Evolutionary conservation across 2,113 vertebrate species (phyloP), one percentile per base, ranked within the genome.

Genomic region (Pseudorhombus dupliciocellatus): DNA sequence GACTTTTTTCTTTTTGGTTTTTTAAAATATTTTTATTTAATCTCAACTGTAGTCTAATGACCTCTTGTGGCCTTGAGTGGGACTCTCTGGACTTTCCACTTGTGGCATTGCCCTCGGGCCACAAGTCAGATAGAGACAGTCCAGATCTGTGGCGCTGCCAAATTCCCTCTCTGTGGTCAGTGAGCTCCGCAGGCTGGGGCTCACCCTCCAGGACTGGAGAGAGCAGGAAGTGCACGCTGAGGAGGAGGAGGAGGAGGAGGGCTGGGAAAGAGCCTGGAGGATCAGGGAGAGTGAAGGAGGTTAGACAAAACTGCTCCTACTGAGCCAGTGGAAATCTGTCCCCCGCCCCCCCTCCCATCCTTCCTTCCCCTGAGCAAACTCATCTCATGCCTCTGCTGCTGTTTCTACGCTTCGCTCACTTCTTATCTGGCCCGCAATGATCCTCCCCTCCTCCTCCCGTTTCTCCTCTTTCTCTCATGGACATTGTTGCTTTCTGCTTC

Each of bases 51-150:
- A 90, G 91, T 92, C 92, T 92, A 91, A 95, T 95, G 95, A 93
- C 94, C 91, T 94, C 94, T 90, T 94, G 94, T 94, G 94, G 93
- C 88, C 90, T 95, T 84, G 94, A 96, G 84, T 95, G 95, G 94
- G 94, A 96, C 93, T 92, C 93, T 93, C 91, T 93, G 87, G 94
- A 94, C 87, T 94, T 93, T 85, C 92, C 93, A 57, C 93, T 91
- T 1, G 70, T 91, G 77, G 93, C 92, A 61, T 81, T 84, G 74
- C 92, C 92, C 66, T 84, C 89, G 0, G 88, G 80, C 89, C 78
- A 81, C 91, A 88, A 87, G 82, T 89, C 88, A 89, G 87, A 80
- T 60, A 87, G 91, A 59, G 87, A 71, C 20, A 69, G 61, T 87
- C 83, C 73, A 90, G 84, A 77, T 62, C 84, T 91, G 60, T 91